These are phyloP conservation scores for Orius laevigatus DNA, from an alignment of 1,140 invertebrate genomes.

Conservation along the genomic window DNA sequence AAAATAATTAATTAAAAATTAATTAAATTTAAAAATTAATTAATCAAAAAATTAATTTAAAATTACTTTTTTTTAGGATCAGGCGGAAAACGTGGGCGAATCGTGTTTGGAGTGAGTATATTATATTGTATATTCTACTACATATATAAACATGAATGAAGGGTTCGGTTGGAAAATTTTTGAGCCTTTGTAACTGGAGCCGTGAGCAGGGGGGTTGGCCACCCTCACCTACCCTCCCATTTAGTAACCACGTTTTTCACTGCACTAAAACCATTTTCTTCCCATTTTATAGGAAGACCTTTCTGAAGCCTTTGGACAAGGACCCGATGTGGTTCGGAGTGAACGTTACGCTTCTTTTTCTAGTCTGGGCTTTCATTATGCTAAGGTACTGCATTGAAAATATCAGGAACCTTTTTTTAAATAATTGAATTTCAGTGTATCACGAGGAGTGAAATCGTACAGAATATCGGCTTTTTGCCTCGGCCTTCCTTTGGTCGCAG, in stretches of 20 bases:
- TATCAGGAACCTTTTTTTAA: background rate
- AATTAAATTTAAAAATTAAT: too few species aligned
- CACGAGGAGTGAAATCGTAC: conserved; percentile 29
- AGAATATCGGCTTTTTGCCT: conserved; percentile 27
- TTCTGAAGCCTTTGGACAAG: conserved; percentile 29
- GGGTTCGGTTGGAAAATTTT: too few species aligned
- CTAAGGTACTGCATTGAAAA: conserved; percentile 24
- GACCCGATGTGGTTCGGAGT: conserved; percentile 33
- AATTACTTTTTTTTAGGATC: conserved; percentile 24
- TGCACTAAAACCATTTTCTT: too few species aligned
- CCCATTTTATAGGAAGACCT: conserved; percentile 28
- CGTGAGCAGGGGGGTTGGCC: too few species aligned
- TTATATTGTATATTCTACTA: background rate
- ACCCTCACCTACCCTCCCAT: too few species aligned
- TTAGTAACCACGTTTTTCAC: too few species aligned
- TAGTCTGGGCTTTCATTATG: conserved; percentile 31
- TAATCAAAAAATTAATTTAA: background rate
- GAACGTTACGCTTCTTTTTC: conserved; percentile 27
- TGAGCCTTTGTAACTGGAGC: too few species aligned
- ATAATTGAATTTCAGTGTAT: conserved; percentile 26
- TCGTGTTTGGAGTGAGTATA: conserved; percentile 31
- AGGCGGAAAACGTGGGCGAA: conserved; percentile 24
- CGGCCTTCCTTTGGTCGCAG: conserved; percentile 20
- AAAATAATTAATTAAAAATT: too few species aligned
- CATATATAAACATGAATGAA: too few species aligned